Evolutionary conservation across 2,113 vertebrate genomes (phyloP), one percentile per base, ranked within the genome.

Genomic region (Pyxicephalus adspersus): DNA sequence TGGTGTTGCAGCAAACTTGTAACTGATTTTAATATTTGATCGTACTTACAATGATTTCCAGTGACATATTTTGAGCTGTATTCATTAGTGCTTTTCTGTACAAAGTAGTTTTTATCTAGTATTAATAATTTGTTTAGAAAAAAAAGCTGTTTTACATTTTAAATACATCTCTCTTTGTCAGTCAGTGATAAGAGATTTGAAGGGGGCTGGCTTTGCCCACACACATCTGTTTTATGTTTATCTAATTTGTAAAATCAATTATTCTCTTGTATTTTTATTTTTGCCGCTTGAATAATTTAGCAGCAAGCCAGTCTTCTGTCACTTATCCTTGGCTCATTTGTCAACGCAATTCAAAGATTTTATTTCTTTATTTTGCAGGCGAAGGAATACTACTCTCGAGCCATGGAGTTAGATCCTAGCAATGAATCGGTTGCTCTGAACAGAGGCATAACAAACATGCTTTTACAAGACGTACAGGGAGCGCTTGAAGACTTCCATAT

Each of bases 391-490:
- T 95, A 94, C 84, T 90, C 89, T 68, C 85, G 84, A 55, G 90
- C 90, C 63, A 83, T 94, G 68, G 64, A 86, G 18, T 86, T 90
- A 83, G 89, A 94, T 64, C 89, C 92, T 45, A 77, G 45, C 78
- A 91, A 94, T 83, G 86, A 93, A 66, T 90, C 86, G 65, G 88
- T 87, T 66, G 20, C 89, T 76, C 85, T 94, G 84, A 95, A 95
- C 88, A 86, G 86, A 84, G 94, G 91, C 83, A 86, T 94, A 83
- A 86, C 88, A 83, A 89, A 91, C 52, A 88, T 84, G 4, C 29
- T 92, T 28, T 84, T 94, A 76, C 86, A 86, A 76, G 89, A 90
- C 75, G 86, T 86, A 26, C 83, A 91, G 78, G 92, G 89, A 84
- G 92, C 92, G 50, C 81, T 92, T 83, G 85, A 86, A 86, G 93